phyloP scores from a whole-genome alignment of 2,797 vertebrate genomes.

The Pseudomugil gertrudae region DNA sequence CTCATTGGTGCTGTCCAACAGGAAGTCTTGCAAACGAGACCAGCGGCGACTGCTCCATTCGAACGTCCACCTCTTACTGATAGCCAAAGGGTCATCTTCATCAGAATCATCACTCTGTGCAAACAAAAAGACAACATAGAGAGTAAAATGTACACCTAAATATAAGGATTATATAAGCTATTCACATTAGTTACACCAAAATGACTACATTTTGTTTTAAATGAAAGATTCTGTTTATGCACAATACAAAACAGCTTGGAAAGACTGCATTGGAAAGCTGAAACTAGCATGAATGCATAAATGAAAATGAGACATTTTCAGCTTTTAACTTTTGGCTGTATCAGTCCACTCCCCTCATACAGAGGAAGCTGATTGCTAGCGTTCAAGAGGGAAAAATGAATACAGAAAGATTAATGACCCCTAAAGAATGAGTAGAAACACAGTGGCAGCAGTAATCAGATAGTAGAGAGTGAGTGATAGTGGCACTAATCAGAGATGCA shows the following conservation, averaged over 20 bases:
- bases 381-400: background rate
- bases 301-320: background rate
- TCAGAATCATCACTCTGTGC: constrained; percentile 94
- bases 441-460: background rate
- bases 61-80: constrained; percentile 98
- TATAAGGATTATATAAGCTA: background rate
- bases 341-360: background rate
- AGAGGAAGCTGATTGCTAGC: background rate
- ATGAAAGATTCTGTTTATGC: no score
- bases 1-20: constrained; percentile 80
- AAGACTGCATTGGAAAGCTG: no score
- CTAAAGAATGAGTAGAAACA: background rate
- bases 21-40: constrained; percentile 92
- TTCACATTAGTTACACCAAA: no score
- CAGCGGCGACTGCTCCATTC: constrained; percentile 95
- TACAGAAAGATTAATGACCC: background rate
- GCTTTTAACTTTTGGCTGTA: background rate
- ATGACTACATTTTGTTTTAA: no score
- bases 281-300: background rate
- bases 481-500: constrained; percentile 2
- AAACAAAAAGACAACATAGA: background rate
- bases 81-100: constrained; percentile 94
- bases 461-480: background rate
- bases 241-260: no score
- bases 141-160: background rate